Percentiles rank a stretch among this genome's conserved stretches.
Evolutionary conservation across 2,797 vertebrate genomes (phyloP).

Genomic region (Euphonia xanthogaster): DNA sequence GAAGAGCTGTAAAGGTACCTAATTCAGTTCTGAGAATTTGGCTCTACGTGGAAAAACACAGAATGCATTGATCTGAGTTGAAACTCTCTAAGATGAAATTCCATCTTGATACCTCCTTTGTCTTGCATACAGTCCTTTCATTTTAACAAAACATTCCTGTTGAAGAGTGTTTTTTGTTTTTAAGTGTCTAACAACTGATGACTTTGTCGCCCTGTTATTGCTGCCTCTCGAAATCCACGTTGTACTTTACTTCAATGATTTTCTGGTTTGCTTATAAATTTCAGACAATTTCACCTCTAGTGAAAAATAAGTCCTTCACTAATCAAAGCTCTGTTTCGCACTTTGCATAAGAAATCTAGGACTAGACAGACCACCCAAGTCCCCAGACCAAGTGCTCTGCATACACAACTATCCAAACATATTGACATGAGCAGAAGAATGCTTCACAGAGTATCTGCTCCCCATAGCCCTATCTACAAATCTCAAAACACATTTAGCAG

Average conservation of each 20-base stretch:
- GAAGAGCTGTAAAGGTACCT: not conserved
- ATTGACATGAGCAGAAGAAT: not conserved
- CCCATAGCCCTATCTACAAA: not conserved
- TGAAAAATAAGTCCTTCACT: not conserved
- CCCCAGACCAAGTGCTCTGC: not conserved
- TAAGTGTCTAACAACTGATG: not conserved
- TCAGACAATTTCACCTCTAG: not conserved
- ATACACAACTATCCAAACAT: not conserved
- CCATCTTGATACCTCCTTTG: not conserved
- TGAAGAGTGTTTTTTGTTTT: not conserved
- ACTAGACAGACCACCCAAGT: not conserved
- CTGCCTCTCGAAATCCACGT: rapidly evolving
- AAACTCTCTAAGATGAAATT: slow-evolving; percentile 5
- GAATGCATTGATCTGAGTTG: not conserved
- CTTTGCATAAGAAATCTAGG: not conserved
- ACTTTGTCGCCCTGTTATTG: not conserved
- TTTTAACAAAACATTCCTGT: not conserved
- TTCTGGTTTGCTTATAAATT: not conserved
- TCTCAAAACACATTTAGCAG: not conserved
- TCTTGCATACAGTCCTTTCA: not conserved
- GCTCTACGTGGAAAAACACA: not conserved
- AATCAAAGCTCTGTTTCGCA: not conserved
- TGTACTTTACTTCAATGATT: not conserved
- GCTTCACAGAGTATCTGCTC: not conserved
- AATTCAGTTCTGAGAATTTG: not conserved